Percentiles rank a stretch among this genome's conserved stretches.
Evolutionary conservation across 2,797 vertebrate species (phyloP).

Genomic region (Cryptoprocta ferox): DNA sequence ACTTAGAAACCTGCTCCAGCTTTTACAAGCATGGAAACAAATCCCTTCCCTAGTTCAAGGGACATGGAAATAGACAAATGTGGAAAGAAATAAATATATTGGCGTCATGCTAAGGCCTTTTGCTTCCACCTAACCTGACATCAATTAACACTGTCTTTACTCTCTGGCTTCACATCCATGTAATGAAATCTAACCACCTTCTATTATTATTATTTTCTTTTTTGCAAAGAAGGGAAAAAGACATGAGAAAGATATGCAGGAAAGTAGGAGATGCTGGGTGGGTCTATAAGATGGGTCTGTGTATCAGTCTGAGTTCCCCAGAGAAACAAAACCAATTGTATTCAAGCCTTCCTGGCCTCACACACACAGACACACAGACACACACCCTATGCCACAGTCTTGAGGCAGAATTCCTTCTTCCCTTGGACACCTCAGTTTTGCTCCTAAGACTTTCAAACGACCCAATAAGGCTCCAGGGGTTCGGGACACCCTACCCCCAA

Average conservation of each 20-base stretch:
- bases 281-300: background rate
- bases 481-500: background rate
- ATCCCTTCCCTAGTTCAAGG: too few relatives aligned
- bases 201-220: background rate
- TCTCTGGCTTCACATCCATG: too few relatives aligned
- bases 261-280: background rate
- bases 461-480: background rate
- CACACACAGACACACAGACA: background rate
- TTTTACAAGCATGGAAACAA: too few relatives aligned
- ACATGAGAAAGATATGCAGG: background rate
- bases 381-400: background rate
- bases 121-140: too few relatives aligned
- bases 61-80: too few relatives aligned
- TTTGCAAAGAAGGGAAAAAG: background rate
- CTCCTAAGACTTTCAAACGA: background rate
- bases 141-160: too few relatives aligned
- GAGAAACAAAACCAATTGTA: background rate
- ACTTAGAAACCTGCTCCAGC: too few relatives aligned
- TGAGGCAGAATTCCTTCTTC: background rate
- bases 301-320: background rate
- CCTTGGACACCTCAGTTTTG: background rate
- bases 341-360: background rate
- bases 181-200: background rate
- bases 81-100: too few relatives aligned
- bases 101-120: too few relatives aligned